These are phyloP conservation scores for Panurus biarmicus DNA, from an alignment of 2,113 vertebrate species.

Conservation along the genomic window DNA sequence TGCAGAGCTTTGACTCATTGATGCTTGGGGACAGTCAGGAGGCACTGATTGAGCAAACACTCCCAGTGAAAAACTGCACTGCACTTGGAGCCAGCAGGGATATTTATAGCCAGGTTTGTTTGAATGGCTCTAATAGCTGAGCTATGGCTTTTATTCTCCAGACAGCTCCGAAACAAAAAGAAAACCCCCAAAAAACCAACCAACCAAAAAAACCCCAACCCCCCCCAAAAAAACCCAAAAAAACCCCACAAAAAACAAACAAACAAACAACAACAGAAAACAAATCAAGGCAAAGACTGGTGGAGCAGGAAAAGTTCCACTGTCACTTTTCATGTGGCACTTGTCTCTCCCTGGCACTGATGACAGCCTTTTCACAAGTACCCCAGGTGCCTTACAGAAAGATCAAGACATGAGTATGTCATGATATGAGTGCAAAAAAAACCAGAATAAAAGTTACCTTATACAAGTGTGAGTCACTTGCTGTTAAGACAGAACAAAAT, in stretches of 20 bases:
- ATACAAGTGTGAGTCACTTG: neutral
- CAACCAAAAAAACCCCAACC: too few species aligned
- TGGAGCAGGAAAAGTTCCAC: neutral
- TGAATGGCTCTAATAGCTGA: neutral
- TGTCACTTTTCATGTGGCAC: neutral
- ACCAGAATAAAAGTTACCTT: neutral
- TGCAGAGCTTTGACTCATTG: neutral
- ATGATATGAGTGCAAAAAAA: neutral
- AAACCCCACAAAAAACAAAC: too few species aligned
- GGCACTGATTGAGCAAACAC: neutral
- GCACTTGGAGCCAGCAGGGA: neutral
- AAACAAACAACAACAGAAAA: too few species aligned
- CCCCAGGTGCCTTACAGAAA: neutral
- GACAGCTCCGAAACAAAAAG: neutral
- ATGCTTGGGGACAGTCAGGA: neutral
- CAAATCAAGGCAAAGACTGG: neutral
- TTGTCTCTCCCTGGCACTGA: neutral
- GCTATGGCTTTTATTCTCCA: neutral
- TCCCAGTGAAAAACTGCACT: neutral
- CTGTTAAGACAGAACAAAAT: neutral
- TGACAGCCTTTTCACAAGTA: conserved; percentile 40
- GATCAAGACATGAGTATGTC: neutral
- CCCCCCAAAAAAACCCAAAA: too few species aligned
- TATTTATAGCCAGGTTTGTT: neutral
- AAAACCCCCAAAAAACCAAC: too few species aligned